These are phyloP conservation scores for Caenorhabditis wallacei DNA, from an alignment of 2,888 invertebrate genomes.

Conservation along the genomic window DNA sequence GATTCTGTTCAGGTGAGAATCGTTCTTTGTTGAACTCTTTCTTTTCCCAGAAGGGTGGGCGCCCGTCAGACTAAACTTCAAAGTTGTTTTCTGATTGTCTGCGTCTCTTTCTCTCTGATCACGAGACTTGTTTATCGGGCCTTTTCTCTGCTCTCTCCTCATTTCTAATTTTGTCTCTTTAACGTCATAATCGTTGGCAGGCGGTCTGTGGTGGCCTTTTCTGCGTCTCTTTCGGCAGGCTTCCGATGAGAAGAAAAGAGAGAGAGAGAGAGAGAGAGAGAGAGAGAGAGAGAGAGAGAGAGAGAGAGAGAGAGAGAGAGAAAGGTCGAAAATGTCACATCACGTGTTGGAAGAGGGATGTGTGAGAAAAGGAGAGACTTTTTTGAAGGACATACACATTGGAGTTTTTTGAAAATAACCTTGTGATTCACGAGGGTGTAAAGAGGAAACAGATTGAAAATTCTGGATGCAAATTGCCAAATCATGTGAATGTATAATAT, in stretches of 20 bases:
- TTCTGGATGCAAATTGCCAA: slow-evolving; percentile 27
- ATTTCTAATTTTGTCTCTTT: slow-evolving; percentile 32
- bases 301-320: slow-evolving; percentile 9
- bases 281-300: not conserved
- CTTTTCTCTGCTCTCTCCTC: slow-evolving; percentile 31
- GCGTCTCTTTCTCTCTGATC: slow-evolving; percentile 36
- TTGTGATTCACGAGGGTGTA: slow-evolving; percentile 24
- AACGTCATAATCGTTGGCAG: slow-evolving; percentile 55
- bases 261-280: slow-evolving; percentile 5
- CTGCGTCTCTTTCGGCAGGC: slow-evolving; percentile 40
- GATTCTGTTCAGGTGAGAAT: slow-evolving; percentile 65
- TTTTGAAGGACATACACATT: slow-evolving; percentile 29
- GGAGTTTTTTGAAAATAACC: slow-evolving; percentile 39
- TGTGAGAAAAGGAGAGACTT: not conserved
- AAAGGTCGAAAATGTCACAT: slow-evolving; percentile 54
- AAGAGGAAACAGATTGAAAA: slow-evolving; percentile 8
- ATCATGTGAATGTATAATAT: slow-evolving; percentile 17
- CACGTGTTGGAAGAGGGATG: slow-evolving; percentile 42
- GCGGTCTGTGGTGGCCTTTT: slow-evolving; percentile 56
- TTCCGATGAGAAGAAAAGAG: slow-evolving; percentile 13
- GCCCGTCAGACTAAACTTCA: slow-evolving; percentile 57
- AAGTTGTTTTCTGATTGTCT: slow-evolving; percentile 22
- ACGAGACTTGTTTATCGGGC: slow-evolving; percentile 59
- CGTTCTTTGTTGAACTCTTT: slow-evolving; percentile 18
- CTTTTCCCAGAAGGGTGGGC: slow-evolving; percentile 22